Base-by-base conservation (phyloP, 2,797 vertebrate species). In the Acestrorhynchus altus region DNA sequence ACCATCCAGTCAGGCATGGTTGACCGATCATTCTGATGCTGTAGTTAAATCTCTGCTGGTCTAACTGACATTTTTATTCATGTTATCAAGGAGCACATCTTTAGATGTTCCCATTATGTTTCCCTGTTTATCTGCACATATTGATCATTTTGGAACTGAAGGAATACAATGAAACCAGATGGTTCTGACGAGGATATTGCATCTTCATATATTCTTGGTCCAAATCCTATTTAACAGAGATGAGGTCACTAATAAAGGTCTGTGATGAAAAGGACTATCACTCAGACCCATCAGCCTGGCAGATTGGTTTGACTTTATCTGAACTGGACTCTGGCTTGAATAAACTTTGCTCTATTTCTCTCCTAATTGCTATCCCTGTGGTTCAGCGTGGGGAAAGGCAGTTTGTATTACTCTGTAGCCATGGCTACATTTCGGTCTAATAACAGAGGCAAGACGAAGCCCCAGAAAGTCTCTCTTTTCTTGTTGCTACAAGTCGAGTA, bases 351-450 rank as follows among this genome's bases (percentile, higher is more conserved):
- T 61, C 40, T 71, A 42, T 77, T 71, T 13, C 22, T 18, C 47
- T 18, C 15, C 12, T 24, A 78, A 72, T 78, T 66, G 64, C 40
- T 16, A 26, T 70, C 39, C 40, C 47, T 64, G 56, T 78, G 46
- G 60, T 65, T 65, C 20, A 11, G 39, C 4, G 20, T 57, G 76
- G 64, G 26, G 46, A 67, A 59, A 44, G n/a, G 52, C 20, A 28
- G 46, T 40, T 70, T 70, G 20, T 63, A 47, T 77, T 5, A 63
- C 28, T 67, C 65, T 67, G 77, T 73, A 66, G 24, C 31, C 70
- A 66, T 73, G 61, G 49, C 46, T 71, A 78, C 57, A 46, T 18
- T 16, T 57, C 54, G 22, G 47, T 28, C 40, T 64, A 42, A n/a
- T 12, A 63, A n/a, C 35, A n/a, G 13, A 59, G 22, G 10, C 31